Conservation (phyloP, 2,113 vertebrate genomes). For the Pampusana beccarii region DNA sequence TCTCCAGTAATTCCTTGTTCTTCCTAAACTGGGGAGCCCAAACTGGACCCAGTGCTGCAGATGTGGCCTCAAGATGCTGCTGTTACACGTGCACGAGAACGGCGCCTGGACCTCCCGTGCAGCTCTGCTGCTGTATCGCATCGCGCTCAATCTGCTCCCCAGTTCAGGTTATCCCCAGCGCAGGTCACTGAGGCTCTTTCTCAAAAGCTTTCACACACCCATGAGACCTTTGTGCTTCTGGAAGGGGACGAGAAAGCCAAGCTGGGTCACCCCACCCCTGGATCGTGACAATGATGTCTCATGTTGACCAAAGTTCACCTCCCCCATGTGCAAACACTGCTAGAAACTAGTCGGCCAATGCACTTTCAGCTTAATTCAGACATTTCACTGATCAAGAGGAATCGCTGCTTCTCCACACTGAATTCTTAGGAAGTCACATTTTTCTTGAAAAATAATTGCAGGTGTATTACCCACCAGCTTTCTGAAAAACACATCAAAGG, state of each 20-base stretch:
- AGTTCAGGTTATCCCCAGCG: background rate
- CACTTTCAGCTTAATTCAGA: background rate
- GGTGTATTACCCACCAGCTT: background rate
- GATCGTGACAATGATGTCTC: background rate
- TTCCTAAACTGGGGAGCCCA: too few species aligned
- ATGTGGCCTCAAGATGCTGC: too few species aligned
- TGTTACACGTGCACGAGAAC: background rate
- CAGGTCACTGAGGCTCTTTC: background rate
- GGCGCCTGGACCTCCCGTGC: background rate
- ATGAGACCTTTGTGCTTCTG: fast-evolving
- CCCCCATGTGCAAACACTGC: background rate
- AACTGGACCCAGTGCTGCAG: too few species aligned
- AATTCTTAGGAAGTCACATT: background rate
- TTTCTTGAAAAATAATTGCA: background rate
- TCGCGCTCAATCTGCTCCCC: fast-evolving
- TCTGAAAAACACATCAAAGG: background rate
- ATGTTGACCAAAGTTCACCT: background rate
- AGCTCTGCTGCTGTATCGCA: background rate
- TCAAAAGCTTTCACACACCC: background rate
- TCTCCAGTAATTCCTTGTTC: too few species aligned
- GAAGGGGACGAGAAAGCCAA: background rate
- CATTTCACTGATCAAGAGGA: background rate
- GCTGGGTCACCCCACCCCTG: background rate
- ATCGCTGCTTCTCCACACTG: background rate
- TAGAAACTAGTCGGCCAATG: background rate